These are phyloP conservation scores for Vireo griseus DNA, from an alignment of 2,797 vertebrate genomes.

Conservation along the genomic window DNA sequence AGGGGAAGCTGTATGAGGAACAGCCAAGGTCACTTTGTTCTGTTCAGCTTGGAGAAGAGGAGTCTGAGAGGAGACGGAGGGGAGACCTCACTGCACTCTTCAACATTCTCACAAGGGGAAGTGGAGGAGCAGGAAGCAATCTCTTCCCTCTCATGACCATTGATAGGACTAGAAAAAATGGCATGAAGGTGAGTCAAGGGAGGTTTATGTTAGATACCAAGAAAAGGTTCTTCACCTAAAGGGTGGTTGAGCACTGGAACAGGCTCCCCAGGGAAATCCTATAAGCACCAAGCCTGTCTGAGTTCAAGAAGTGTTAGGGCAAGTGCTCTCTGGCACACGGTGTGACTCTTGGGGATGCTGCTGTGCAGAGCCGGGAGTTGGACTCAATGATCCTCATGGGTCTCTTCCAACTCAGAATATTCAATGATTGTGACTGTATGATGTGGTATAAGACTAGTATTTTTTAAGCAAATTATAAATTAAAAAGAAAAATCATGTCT, in stretches of 20 bases:
- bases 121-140: accelerated
- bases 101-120: neutral
- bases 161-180: neutral
- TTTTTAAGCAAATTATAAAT: neutral
- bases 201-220: neutral
- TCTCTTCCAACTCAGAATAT: neutral
- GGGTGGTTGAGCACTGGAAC: too few relatives aligned
- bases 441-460: neutral
- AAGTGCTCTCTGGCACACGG: too few relatives aligned
- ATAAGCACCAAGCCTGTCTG: neutral
- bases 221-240: neutral
- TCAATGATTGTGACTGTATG: neutral
- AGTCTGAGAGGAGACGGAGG: neutral
- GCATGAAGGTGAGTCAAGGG: neutral
- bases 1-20: neutral
- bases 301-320: neutral
- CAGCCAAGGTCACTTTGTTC: neutral
- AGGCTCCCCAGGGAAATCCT: neutral
- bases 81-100: neutral
- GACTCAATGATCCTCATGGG: neutral
- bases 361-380: neutral
- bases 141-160: neutral
- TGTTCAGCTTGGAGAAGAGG: neutral
- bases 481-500: neutral
- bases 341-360: neutral